A percentile compares a stretch with the other conserved stretches of the same genome.
Evolutionary conservation across 2,797 vertebrate genomes (phyloP).

Genomic region (Peromyscus nudipes): DNA sequence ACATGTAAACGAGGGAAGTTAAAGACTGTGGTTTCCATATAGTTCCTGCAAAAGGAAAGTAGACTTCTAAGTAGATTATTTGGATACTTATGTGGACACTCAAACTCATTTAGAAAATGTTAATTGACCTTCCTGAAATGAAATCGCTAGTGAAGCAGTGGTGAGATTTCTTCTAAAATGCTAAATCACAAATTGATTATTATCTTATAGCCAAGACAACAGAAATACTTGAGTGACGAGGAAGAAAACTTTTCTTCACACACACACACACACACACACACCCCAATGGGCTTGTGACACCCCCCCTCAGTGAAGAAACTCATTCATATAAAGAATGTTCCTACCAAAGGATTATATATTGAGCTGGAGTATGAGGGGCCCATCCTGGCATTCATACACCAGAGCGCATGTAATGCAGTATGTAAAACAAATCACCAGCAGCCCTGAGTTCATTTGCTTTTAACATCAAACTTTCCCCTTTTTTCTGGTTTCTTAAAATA

Average conservation of each 20-base stretch:
- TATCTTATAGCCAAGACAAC: background rate
- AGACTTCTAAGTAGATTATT: background rate
- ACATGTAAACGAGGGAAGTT: background rate
- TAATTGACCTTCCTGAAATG: background rate
- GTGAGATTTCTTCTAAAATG: background rate
- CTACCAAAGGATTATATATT: background rate
- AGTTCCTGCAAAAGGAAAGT: background rate
- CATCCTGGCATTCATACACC: rapidly evolving
- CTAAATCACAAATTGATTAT: background rate
- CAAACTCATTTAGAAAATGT: background rate
- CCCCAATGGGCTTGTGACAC: background rate
- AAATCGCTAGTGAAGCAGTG: background rate
- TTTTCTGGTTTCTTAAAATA: background rate
- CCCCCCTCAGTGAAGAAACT: background rate
- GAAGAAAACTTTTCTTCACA: background rate
- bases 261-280: background rate
- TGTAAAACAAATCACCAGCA: background rate
- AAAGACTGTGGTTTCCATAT: background rate
- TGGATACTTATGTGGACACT: background rate
- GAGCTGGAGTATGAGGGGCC: background rate
- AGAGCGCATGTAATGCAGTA: too few species aligned
- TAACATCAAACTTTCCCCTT: background rate
- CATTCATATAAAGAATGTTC: background rate
- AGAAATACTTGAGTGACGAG: background rate
- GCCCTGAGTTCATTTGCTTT: background rate